Base-by-base conservation (phyloP, 1,140 invertebrate genomes). In the Caenorhabditis inopinata region DNA sequence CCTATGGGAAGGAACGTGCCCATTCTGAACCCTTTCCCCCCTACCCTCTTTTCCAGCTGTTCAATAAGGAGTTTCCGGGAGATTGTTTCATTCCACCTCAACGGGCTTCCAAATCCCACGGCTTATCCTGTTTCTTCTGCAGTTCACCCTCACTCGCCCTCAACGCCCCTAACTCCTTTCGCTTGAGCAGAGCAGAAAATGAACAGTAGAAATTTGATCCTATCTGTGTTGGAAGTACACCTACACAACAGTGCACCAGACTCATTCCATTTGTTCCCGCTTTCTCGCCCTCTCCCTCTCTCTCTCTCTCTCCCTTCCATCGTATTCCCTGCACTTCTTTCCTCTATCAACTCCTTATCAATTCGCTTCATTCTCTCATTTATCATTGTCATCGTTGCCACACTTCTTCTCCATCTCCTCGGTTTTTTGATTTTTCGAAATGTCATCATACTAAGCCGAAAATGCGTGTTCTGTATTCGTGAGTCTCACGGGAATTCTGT, bases 11-110 rank as follows among this genome's bases (percentile, higher is more conserved):
- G n/a, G n/a, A n/a, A n/a, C n/a, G n/a, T n/a, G n/a, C n/a, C n/a
- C n/a, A n/a, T n/a, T n/a, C n/a, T n/a, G n/a, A n/a, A 48, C 27
- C 74, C 45, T 12, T 53, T 32, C 16, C 32, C 11, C 18, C 9
- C 32, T 25, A 3, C 16, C 27, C 16, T 9, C 27, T 27, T 18
- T 38, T 51, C 75, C 46, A 49, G 23, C 46, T 48, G 73, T 75
- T 47, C 46, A 14, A 51, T 51, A n/a, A 51, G 27, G 29, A 32
- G 23, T 47, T 48, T 47, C 46, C 73, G 73, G 46, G 23, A n/a
- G n/a, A n/a, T n/a, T n/a, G n/a, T n/a, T 29, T 48, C 48, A 21
- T 75, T 48, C 42, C 73, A 48, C 46, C 42, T 75, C 73, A 75
- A 27, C 73, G 46, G 45, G 73, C 45, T 29, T 47, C 73, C 5